These are phyloP conservation scores for Ips typographus DNA, from an alignment of 1,140 invertebrate species.

Conservation along the genomic window DNA sequence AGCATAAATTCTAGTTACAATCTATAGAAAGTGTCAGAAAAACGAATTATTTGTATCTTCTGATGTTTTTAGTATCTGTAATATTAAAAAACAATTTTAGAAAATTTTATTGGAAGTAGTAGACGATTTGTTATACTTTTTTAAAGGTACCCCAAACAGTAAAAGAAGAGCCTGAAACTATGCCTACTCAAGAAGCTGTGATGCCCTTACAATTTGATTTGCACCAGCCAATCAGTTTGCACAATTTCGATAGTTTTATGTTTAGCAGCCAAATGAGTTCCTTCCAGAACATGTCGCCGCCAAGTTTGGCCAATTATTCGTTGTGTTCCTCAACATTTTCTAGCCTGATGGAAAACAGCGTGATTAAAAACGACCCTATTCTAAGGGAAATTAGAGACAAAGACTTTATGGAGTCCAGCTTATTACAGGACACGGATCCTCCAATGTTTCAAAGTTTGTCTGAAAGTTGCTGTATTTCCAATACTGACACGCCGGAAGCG, in stretches of 20 bases:
- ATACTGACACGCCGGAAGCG: slow-evolving; percentile 46
- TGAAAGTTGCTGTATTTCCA: slow-evolving; percentile 48
- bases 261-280: slow-evolving; percentile 41
- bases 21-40: no score
- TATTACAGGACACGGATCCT: slow-evolving; percentile 46
- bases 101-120: not conserved
- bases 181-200: not conserved
- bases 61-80: no score
- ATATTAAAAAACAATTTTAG: no score
- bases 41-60: no score
- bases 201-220: slow-evolving; percentile 49
- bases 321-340: slow-evolving; percentile 51
- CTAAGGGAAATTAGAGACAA: slow-evolving; percentile 49
- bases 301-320: slow-evolving; percentile 51
- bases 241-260: slow-evolving; percentile 48
- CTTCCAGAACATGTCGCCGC: slow-evolving; percentile 52
- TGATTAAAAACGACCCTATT: slow-evolving; percentile 50
- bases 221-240: slow-evolving; percentile 42
- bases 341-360: slow-evolving; percentile 51
- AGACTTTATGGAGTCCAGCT: slow-evolving; percentile 44
- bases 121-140: not conserved
- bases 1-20: no score
- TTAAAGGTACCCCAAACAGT: slow-evolving; percentile 21
- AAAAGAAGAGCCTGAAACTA: slow-evolving; percentile 24
- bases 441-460: slow-evolving; percentile 48